phyloP scores from a whole-genome alignment of 2,113 vertebrate species.

The Candoia aspera region DNA sequence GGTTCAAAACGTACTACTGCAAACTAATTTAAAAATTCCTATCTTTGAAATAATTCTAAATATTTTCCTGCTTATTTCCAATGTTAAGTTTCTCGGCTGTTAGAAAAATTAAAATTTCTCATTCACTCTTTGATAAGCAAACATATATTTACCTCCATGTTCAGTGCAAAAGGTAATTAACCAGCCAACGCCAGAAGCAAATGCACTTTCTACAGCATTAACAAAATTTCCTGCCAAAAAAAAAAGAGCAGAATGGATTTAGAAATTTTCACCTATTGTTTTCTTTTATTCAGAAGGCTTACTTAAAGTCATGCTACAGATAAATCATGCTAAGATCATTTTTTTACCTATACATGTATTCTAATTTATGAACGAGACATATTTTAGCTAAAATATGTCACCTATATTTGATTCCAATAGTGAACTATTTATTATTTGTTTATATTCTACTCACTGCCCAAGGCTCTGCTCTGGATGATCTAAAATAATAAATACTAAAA shows the following conservation, averaged over 20 bases:
- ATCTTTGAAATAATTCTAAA: neutral
- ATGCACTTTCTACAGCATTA: conserved; percentile 85
- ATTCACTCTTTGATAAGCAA: conserved; percentile 10
- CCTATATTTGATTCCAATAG: neutral
- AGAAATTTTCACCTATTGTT: neutral
- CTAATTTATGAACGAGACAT: neutral
- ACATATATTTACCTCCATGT: conserved; percentile 81
- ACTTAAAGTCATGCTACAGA: too few relatives aligned
- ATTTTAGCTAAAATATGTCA: neutral
- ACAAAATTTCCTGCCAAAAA: conserved; percentile 86
- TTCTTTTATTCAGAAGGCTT: neutral
- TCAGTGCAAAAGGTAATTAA: conserved; percentile 92
- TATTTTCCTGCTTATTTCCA: neutral
- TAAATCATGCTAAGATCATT: neutral
- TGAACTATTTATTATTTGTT: neutral
- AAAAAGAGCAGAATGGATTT: conserved; percentile 51
- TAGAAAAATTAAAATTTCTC: neutral
- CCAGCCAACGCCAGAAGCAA: conserved; percentile 86
- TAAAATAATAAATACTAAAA: neutral
- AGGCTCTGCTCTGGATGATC: neutral
- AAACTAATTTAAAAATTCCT: neutral
- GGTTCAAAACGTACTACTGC: neutral
- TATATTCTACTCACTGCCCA: neutral
- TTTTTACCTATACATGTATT: neutral
- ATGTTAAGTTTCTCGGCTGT: neutral